Percentiles rank a stretch among this genome's conserved stretches.
These are phyloP conservation scores for Trichogramma dendrolimi DNA, from an alignment of 2,888 invertebrate genomes.

Conservation along the genomic window DNA sequence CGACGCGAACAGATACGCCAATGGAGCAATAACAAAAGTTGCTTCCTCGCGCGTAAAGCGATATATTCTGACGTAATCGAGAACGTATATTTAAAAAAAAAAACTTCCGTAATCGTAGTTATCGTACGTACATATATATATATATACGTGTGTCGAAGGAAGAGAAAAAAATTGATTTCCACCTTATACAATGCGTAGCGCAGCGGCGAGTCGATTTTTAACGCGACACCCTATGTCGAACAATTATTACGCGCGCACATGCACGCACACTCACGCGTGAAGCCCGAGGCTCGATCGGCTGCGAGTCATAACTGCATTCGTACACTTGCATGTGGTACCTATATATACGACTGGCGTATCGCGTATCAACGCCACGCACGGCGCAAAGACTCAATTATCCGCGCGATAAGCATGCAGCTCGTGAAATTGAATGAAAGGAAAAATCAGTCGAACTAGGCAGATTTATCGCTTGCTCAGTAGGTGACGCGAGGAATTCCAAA, in stretches of 20 bases:
- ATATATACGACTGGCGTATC: background rate
- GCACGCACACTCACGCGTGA: background rate
- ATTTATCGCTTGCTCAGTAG: too few relatives aligned
- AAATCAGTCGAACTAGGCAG: too few relatives aligned
- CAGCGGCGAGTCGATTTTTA: too few relatives aligned
- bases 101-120: constrained; percentile 16
- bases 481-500: too few relatives aligned
- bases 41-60: constrained; percentile 24
- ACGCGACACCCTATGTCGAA: background rate
- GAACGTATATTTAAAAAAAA: background rate
- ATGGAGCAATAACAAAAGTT: constrained; percentile 9
- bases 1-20: too few relatives aligned
- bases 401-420: too few relatives aligned
- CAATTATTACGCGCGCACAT: background rate
- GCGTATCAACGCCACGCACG: background rate
- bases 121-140: background rate
- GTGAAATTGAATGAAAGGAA: too few relatives aligned
- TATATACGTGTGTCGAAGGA: background rate
- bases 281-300: background rate
- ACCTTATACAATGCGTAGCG: too few relatives aligned
- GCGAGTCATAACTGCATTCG: too few relatives aligned
- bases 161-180: too few relatives aligned
- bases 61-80: constrained; percentile 18
- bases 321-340: background rate
- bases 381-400: too few relatives aligned